A percentile compares a stretch with the other conserved stretches of the same genome.
Evolutionary conservation across 2,797 vertebrate genomes (phyloP).

Genomic region (Pipistrellus pygmaeus): DNA sequence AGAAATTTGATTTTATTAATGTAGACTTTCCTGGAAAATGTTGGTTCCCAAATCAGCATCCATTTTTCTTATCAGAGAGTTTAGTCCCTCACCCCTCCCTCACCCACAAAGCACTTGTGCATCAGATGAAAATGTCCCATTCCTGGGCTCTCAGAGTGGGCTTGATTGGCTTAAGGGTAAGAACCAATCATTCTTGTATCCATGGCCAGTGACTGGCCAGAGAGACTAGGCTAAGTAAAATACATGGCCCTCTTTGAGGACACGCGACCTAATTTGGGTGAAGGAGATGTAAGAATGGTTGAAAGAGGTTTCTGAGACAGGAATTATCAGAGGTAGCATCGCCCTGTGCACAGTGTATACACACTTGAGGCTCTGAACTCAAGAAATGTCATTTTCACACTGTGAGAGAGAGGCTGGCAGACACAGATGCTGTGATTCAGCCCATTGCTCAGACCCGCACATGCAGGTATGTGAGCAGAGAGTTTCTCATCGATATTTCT

Average conservation of each 20-base stretch:
- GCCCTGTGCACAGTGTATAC: not conserved
- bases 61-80: not conserved
- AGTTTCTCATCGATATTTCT: not conserved
- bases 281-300: not conserved
- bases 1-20: slow-evolving; percentile 18
- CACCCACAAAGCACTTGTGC: not conserved
- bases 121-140: not conserved
- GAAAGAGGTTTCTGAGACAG: not conserved
- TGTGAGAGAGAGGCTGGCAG: not conserved
- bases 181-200: not conserved
- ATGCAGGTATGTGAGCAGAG: rapidly evolving
- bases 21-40: not conserved
- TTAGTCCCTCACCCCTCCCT: not conserved
- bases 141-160: not conserved
- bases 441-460: not conserved
- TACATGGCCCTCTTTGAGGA: not conserved
- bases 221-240: not conserved
- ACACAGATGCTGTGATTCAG: not conserved
- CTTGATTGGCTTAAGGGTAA: not conserved
- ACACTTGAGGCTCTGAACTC: not conserved
- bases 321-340: not conserved
- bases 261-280: not conserved
- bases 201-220: not conserved
- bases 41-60: not conserved
- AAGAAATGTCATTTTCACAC: not conserved